Evolutionary conservation across 2,888 invertebrate species (phyloP), one percentile per base, ranked within the genome.

Genomic region (Ophion obscuratus): DNA sequence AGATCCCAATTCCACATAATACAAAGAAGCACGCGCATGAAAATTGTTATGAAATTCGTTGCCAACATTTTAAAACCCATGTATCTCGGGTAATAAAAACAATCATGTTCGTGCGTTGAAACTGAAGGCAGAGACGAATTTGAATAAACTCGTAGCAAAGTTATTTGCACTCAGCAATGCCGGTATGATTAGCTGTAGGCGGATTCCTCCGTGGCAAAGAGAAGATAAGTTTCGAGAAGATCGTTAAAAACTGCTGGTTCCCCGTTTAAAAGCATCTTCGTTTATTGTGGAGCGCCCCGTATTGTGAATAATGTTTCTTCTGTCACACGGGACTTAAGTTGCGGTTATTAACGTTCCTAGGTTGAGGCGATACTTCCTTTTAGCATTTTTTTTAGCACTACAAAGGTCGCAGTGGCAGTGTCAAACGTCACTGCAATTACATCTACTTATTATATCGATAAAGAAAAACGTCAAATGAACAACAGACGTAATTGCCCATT

Each of bases 381-480:
- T 31, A 44, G 24, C 44, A 20, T 14, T 71, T n/a, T 62, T 62
- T 53, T 71, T 84, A 83, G 71, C 74, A 59, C 81, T 86, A 86
- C 64, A 20, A 83, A 70, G 68, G 77, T 77, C 71, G 67, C 66
- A 47, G 57, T 75, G 77, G 71, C 84, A 68, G 66, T 70, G 53
- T 71, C 31, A 77, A 53, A 66, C 57, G n/a, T 57, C 57, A n/a
- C 24, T 77, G 81, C 53, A 17, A 78, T 81, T 74, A 86, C 64
- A 83, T 77, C 83, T 86, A 86, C 67, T 83, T 77, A 53, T 53
- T 53, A 57, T 74, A 67, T 74, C 57, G 57, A 66, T 81, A 77
- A 77, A 62, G 71, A 62, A 80, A 31, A 83, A 83, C 83, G 27
- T 76, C 67, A 85, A 85, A 74, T 80, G 81, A 81, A 83, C 75